Evolutionary conservation across 2,888 invertebrate genomes (phyloP), one percentile per base, ranked within the genome.

Genomic region (Drosophila cracens): DNA sequence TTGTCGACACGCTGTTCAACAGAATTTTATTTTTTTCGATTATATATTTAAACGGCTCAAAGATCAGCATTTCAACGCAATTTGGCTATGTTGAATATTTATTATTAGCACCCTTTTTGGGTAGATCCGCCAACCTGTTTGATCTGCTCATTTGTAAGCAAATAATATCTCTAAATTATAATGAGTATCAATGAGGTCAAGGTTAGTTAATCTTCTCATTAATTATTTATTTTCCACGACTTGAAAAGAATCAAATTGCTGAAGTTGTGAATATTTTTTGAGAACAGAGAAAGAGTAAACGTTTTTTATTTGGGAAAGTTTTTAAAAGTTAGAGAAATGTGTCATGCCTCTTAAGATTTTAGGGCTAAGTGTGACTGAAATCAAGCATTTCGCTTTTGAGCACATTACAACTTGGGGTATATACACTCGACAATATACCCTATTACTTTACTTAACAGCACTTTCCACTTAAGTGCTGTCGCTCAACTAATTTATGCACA

Each of bases 61-160:
- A 53, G 18, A 56, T 69, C 31, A 8, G 43, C 40, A 29, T 66
- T 67, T 69, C n/a, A 46, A 21, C 36, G 52, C 25, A 21, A n/a
- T 51, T 64, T 73, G 54, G 29, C 33, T 60, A 70, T 71, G 61
- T 36, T 77, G 38, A 77, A 61, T 65, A 78, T 38, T 38, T 40
- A 21, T 62, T 62, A 29, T 78, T 51, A 67, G 54, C 58, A 66
- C 57, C 73, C 60, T 49, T 76, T 58, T 49, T 21, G 31, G 54
- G 16, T n/a, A 56, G 25, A 46, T 29, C 33, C 34, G 29, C 29
- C 36, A 78, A 76, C 79, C 75, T 59, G 75, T 76, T 76, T 77
- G 13, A 33, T 46, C 31, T 8, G 51, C 11, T 33, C 31, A 54
- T 49, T 49, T 61, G 34, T 61, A 49, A 58, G 33, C 65, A 13